Evolutionary conservation across 1,140 invertebrate genomes (phyloP).

Genomic region (Apocrypta bakeri): DNA sequence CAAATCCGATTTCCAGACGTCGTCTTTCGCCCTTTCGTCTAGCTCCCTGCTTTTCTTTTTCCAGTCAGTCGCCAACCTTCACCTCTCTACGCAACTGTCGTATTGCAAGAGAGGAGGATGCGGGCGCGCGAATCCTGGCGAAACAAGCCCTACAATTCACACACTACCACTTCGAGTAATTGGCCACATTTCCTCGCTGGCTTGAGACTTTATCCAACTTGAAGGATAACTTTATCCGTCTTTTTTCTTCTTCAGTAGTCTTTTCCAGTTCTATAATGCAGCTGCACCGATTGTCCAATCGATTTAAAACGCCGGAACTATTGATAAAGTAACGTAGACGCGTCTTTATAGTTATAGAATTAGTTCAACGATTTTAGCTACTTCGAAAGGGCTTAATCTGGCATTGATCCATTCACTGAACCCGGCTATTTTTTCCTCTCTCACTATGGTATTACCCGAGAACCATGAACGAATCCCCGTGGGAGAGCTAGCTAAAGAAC

Average conservation of each 20-base stretch:
- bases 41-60: not conserved
- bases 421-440: not conserved
- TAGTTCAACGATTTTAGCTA: too few relatives aligned
- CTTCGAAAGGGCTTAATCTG: not conserved
- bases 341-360: too few relatives aligned
- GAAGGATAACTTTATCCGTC: not conserved
- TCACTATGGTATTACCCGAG: not conserved
- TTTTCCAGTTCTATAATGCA: not conserved
- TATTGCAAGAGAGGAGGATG: not conserved
- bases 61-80: not conserved
- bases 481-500: not conserved
- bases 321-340: too few relatives aligned
- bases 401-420: not conserved
- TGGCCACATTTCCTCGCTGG: conserved; percentile 14
- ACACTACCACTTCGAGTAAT: conserved; percentile 7
- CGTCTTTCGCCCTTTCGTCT: conserved; percentile 18
- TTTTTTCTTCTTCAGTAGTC: not conserved
- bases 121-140: not conserved
- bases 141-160: conserved; percentile 14
- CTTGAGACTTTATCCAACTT: not conserved
- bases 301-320: too few relatives aligned
- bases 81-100: not conserved
- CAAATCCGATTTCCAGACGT: conserved; percentile 50
- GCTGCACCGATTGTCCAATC: not conserved
- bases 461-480: not conserved